Evolutionary conservation across 2,797 vertebrate genomes (phyloP).

Genomic region (Triplophysa bombifrons): DNA sequence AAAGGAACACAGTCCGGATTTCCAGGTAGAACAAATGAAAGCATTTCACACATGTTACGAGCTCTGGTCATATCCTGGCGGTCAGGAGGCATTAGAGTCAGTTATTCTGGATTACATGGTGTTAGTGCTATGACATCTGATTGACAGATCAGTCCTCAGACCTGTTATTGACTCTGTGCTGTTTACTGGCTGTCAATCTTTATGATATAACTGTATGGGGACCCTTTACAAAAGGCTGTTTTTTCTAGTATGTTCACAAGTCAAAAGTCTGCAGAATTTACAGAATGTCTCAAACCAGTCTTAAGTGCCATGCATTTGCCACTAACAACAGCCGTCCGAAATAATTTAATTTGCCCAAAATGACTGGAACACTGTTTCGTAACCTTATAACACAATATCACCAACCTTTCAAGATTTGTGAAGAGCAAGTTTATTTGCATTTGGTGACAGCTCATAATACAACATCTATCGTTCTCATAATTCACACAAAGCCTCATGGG

Average conservation of each 20-base stretch:
- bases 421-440: too few species aligned
- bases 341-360: too few species aligned
- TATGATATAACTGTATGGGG: constrained; percentile 12
- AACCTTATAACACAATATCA: too few species aligned
- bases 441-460: too few species aligned
- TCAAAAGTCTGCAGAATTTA: neutral
- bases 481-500: neutral
- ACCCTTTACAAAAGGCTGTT: neutral
- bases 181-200: constrained; percentile 18
- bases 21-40: constrained; percentile 4
- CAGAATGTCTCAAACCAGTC: neutral
- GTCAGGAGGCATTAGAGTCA: constrained; percentile 28
- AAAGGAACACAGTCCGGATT: neutral
- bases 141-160: constrained; percentile 29
- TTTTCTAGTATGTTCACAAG: constrained; percentile 23
- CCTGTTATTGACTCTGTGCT: constrained; percentile 28
- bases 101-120: constrained; percentile 19
- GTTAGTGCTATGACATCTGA: constrained; percentile 34
- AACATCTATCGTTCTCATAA: too few species aligned
- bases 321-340: too few species aligned
- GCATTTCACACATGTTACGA: neutral
- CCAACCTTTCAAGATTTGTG: too few species aligned
- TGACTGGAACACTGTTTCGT: too few species aligned
- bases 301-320: too few species aligned
- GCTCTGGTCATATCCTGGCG: constrained; percentile 17